These are phyloP conservation scores for Parnassius smintheus DNA, from an alignment of 2,888 invertebrate species.

Conservation along the genomic window DNA sequence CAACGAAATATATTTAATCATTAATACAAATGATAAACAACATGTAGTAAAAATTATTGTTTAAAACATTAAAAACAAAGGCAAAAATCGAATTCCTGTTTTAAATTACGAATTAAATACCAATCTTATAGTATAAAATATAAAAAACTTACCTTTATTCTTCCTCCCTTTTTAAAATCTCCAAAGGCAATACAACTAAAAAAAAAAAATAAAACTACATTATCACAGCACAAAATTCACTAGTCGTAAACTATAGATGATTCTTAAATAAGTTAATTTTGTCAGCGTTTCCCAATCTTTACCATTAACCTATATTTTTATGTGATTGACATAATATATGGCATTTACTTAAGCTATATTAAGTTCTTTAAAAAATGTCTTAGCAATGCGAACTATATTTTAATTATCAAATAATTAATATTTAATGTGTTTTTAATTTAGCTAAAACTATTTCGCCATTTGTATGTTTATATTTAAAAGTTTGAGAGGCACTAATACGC, in stretches of 20 bases:
- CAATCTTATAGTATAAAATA: neutral
- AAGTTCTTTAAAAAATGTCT: too few species aligned
- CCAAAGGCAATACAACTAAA: conserved; percentile 28
- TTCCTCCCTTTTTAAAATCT: conserved; percentile 23
- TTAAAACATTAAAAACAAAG: too few species aligned
- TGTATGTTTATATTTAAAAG: neutral
- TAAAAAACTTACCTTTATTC: conserved; percentile 29
- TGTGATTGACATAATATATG: too few species aligned
- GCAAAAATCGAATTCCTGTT: too few species aligned
- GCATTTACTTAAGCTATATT: neutral
- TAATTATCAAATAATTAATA: too few species aligned
- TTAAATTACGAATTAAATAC: too few species aligned
- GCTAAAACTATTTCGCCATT: too few species aligned
- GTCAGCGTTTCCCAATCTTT: conserved; percentile 27
- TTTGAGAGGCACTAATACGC: conserved; percentile 19
- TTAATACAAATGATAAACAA: too few species aligned
- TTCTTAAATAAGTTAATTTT: conserved; percentile 1
- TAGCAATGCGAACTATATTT: neutral
- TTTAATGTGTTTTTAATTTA: too few species aligned
- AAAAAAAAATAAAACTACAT: conserved; percentile 24
- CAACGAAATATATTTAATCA: too few species aligned
- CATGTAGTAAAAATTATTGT: too few species aligned
- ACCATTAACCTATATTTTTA: neutral
- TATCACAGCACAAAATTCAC: conserved; percentile 23
- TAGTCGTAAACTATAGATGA: conserved; percentile 27